phyloP scores from a whole-genome alignment of 1,140 invertebrate species.

The Limonius californicus region DNA sequence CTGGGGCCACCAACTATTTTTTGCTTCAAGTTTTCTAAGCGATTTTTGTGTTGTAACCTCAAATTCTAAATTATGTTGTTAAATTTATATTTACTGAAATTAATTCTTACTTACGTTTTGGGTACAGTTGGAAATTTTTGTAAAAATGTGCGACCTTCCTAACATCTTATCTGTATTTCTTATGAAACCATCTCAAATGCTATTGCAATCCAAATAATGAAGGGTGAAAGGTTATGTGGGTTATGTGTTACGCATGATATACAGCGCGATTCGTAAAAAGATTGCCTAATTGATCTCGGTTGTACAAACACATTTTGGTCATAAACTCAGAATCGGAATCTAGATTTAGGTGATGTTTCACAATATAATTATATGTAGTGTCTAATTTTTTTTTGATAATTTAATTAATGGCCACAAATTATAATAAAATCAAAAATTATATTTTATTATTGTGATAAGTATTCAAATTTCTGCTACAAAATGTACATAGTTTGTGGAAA shows the following conservation, averaged over 20 bases:
- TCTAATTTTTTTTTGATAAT: too few relatives aligned
- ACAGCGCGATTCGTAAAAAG: too few relatives aligned
- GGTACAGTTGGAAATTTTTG: neutral
- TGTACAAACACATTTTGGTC: too few relatives aligned
- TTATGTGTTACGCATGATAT: too few relatives aligned
- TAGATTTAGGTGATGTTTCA: neutral
- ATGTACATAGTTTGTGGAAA: too few relatives aligned
- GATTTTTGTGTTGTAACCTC: conserved; percentile 33
- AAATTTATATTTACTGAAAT: neutral
- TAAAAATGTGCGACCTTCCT: neutral
- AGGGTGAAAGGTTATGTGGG: too few relatives aligned
- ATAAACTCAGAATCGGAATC: neutral
- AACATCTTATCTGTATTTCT: neutral
- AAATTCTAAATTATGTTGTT: conserved; percentile 21
- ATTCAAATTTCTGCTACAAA: too few relatives aligned
- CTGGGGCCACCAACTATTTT: conserved; percentile 59
- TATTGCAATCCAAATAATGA: too few relatives aligned
- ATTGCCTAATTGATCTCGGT: too few relatives aligned
- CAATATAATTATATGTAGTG: neutral
- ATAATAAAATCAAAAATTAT: too few relatives aligned
- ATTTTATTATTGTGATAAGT: too few relatives aligned
- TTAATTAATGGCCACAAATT: too few relatives aligned
- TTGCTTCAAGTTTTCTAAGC: conserved; percentile 49
- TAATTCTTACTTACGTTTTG: neutral
- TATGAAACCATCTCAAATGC: conserved; percentile 79